A percentile compares a stretch with the other conserved stretches of the same genome.
Evolutionary conservation across 2,113 vertebrate species (phyloP).

Genomic region (Callithrix jacchus): DNA sequence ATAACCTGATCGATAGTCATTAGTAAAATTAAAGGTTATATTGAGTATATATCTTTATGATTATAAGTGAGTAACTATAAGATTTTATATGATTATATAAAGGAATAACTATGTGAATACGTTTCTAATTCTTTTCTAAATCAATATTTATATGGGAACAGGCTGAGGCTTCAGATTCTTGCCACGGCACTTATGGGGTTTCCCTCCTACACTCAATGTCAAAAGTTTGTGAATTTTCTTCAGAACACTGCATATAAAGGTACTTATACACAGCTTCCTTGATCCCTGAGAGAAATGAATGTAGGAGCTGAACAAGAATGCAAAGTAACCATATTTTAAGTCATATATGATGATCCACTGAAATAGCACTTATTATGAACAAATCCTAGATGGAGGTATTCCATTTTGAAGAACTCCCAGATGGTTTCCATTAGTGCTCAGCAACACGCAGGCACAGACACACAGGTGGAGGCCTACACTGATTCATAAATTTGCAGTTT

Average conservation of each 20-base stretch:
- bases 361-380: neutral
- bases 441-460: neutral
- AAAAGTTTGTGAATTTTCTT: neutral
- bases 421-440: neutral
- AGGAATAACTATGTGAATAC: no score
- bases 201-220: neutral
- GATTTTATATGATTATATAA: no score
- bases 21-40: no score
- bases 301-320: neutral
- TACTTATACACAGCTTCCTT: neutral
- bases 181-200: no score
- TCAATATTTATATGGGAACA: no score
- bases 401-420: neutral
- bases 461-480: neutral
- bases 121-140: no score
- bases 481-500: neutral
- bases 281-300: neutral
- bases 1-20: no score
- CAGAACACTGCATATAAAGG: neutral
- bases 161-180: no score
- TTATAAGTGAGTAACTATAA: no score
- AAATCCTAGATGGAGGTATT: neutral
- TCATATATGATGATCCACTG: neutral
- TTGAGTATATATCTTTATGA: no score
- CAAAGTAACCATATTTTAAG: neutral